Evolutionary conservation across 2,113 vertebrate species (phyloP), one percentile per base, ranked within the genome.

Genomic region (Podilymbus podiceps): DNA sequence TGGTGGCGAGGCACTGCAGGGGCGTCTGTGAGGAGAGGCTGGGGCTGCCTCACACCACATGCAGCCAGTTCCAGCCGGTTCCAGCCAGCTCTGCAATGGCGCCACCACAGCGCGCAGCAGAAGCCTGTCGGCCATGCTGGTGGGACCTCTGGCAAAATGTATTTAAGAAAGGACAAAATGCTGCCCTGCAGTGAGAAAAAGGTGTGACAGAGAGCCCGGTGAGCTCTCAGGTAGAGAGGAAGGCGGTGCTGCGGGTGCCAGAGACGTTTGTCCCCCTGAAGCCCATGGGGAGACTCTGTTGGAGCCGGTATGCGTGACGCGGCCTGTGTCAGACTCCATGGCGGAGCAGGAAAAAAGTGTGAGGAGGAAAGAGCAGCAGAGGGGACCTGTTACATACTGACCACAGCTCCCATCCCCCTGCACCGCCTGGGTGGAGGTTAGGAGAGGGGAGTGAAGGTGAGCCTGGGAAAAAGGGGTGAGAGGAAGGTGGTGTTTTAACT

Each of bases 281-380:
- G 66, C 30, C 19, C 4, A 6, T 8, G 20, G 8, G 33, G 28
- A 21, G 18, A 18, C 5, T 5, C 13, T 0, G 4, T 14, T 8
- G 38, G 47, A 47, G 58, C 50, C 31, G 38, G 25, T 25, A 16
- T 1, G 30, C 11, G 21, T 2, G 2, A 55, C 1, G 3, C 59
- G 33, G 40, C 6, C 17, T 0, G 0, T 2, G 28, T 23, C 15
- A 24, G 12, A 7, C 12, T 10, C 58, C 50, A 18, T 4, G 30
- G 67, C 1, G 0, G 44, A 22, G 11, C 38, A 12, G 19, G 20
- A 19, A 10, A 28, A 21, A 66, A 2, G 13, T 1, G 17, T 22
- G 68, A 66, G 52, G 42, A 47, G 13, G 21, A 31, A 38, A 24
- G 40, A 44, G 44, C 0, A 1, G 52, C 44, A 66, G 35, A 44